Percentiles rank a stretch among this genome's conserved stretches.
Evolutionary conservation across 2,797 vertebrate species (phyloP).

Genomic region (Nothura maculosa): DNA sequence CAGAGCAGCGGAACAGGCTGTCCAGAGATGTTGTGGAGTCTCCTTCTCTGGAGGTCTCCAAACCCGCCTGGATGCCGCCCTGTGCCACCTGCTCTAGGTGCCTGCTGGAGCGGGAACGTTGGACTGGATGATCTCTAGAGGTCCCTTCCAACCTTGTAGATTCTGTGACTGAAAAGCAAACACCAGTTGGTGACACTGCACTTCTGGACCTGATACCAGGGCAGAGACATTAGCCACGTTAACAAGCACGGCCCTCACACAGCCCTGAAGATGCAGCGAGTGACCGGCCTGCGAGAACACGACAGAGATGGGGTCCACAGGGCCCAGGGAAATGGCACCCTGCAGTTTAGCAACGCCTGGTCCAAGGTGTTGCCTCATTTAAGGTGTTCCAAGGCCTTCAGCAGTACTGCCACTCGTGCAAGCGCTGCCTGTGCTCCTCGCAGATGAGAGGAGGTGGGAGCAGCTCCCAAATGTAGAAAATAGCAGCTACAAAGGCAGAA

Average conservation of each 20-base stretch:
- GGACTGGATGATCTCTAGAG: too few relatives aligned
- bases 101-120: too few relatives aligned
- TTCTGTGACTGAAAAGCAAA: background rate
- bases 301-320: too few relatives aligned
- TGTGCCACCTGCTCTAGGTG: too few relatives aligned
- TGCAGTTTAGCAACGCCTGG: background rate
- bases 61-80: too few relatives aligned
- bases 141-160: too few relatives aligned
- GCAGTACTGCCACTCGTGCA: background rate
- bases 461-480: background rate
- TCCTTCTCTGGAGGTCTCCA: too few relatives aligned
- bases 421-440: background rate
- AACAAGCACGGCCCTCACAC: background rate
- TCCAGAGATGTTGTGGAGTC: too few relatives aligned
- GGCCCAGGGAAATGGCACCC: too few relatives aligned
- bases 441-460: background rate
- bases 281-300: background rate
- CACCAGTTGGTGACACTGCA: background rate
- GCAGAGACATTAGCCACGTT: background rate
- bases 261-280: background rate
- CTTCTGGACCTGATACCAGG: background rate
- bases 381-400: background rate
- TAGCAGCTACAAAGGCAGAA: background rate
- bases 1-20: too few relatives aligned
- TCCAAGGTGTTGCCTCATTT: too few relatives aligned